Evolutionary conservation across 2,888 invertebrate genomes (phyloP).

Genomic region (Tetrapedia diversipes): DNA sequence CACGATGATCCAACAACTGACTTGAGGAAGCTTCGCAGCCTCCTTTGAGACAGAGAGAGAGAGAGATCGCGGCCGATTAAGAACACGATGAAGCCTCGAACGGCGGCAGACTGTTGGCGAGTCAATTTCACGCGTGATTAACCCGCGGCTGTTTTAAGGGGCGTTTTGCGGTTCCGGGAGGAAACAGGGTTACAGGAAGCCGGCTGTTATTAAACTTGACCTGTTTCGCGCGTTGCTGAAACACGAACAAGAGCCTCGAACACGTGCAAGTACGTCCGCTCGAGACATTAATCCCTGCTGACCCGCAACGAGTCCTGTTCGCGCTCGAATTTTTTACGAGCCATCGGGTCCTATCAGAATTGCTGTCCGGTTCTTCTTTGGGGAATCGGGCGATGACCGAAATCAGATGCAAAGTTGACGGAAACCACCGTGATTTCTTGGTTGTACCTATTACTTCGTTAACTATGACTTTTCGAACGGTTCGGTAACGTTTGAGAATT

Average conservation of each 20-base stretch:
- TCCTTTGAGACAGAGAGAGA: background rate
- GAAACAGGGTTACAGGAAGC: background rate
- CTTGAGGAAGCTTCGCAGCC: conserved; percentile 22
- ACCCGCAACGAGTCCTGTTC: conserved; percentile 2
- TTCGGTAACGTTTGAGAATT: no score
- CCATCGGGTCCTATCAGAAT: conserved; percentile 15
- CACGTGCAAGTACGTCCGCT: conserved; percentile 9
- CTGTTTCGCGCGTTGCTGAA: background rate
- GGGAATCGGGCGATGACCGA: conserved; percentile 5
- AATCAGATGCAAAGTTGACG: background rate
- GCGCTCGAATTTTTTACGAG: conserved; percentile 26
- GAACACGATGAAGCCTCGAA: conserved; percentile 13
- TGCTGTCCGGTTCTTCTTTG: background rate
- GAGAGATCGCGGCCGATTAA: conserved; percentile 44
- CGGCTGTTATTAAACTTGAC: conserved; percentile 9
- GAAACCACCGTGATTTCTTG: background rate
- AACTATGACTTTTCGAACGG: no score
- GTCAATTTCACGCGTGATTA: conserved; percentile 62
- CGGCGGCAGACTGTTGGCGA: conserved; percentile 40
- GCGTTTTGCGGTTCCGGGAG: conserved; percentile 4
- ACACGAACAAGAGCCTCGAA: background rate
- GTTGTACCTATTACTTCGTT: no score
- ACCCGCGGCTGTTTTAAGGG: conserved; percentile 9
- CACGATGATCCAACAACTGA: conserved; percentile 17
- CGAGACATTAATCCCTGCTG: conserved; percentile 25